Base-by-base conservation (phyloP, 2,797 vertebrate species). In the Uromys caudimaculatus region DNA sequence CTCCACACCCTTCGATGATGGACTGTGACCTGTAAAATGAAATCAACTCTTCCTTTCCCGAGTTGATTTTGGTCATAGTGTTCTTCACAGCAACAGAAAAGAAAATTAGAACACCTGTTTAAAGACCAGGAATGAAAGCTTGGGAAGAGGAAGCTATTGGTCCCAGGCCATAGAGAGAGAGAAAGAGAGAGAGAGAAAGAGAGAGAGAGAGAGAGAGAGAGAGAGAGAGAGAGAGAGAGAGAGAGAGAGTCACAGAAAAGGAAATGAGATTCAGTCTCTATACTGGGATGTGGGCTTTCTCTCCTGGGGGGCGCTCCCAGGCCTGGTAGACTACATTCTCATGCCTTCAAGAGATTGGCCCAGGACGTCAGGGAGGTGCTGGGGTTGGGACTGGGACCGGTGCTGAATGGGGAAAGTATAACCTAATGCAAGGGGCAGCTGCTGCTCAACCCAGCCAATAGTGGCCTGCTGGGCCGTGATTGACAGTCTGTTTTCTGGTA, bases 381-480 rank as follows among this genome's bases (percentile, higher is more conserved):
- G 50, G 5, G 24, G 56, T 3, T 79, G 29, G 4, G 13, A 23
- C 0, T 0, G 44, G 24, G 41, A 35, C 0, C 0, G 35, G 24
- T 35, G n/a, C 17, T 24, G 78, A 76, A 62, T 3, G 14, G 2
- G 21, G 38, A 52, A 8, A 86, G 56, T 56, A 47, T 27, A n/a
- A 14, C 38, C 38, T 54, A 69, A 17, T 19, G 21, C 0, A n/a
- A 93, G 32, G 86, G 89, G 75, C 56, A 54, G 95, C 87, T n/a
- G 1, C 41, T 52, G 38, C 76, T 84, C 38, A 44, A 75, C 41
- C 19, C 44, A 16, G 93, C 85, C 79, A 69, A 12, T 1, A 41
- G 92, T 58, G 58, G 76, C 67, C 95, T 44, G 44, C 44, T 44
- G 44, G 44, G 44, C 44, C 44, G 44, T 6, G 44, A 44, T 44